Evolutionary conservation across 35 echinoderm and acorn worm genomes (phyloP), one percentile per base, ranked within the genome.

Genomic region (Apostichopus japonicus): DNA sequence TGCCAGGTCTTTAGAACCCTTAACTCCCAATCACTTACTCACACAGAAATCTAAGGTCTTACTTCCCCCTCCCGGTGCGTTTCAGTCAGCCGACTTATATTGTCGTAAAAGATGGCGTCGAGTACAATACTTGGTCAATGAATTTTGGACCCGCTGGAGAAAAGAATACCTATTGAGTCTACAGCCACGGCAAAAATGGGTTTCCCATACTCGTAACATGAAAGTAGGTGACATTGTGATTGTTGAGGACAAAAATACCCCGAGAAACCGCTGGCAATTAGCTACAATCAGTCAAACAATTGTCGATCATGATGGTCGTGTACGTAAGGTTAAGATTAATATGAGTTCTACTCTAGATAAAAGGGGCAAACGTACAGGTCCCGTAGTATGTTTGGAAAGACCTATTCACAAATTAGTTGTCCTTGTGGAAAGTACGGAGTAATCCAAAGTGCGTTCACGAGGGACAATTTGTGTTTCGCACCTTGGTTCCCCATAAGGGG

Each of bases 381-480:
- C 55, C 9, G 1, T 44, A 15, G 24, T 17, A 4, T 52, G 62
- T 90, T 63, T 94, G n/a, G 87, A 90, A 54, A 87, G 87, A 4
- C 93, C 87, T 23, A 54, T 94, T 44, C 93, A 90, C 52, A 94
- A 94, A 27, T 52, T 94, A 4, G 58, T 94, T 53, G 52, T 94
- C 15, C 65, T 94, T 21, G 55, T 94, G 1, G 76, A 89, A 5
- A 33, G 67, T 51, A 16, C 86, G 72, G 82, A 91, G 21, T 15
- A 23, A 90, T 90, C 0, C 4, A 16, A 8, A n/a, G n/a, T n/a
- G n/a, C n/a, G n/a, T n/a, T n/a, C n/a, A n/a, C n/a, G n/a, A n/a
- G n/a, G n/a, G n/a, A n/a, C n/a, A n/a, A n/a, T n/a, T n/a, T n/a
- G n/a, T n/a, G n/a, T n/a, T n/a, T n/a, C n/a, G n/a, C n/a, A n/a